These are phyloP conservation scores for Drosophila carrolli DNA, from an alignment of 1,140 invertebrate species.

Conservation along the genomic window DNA sequence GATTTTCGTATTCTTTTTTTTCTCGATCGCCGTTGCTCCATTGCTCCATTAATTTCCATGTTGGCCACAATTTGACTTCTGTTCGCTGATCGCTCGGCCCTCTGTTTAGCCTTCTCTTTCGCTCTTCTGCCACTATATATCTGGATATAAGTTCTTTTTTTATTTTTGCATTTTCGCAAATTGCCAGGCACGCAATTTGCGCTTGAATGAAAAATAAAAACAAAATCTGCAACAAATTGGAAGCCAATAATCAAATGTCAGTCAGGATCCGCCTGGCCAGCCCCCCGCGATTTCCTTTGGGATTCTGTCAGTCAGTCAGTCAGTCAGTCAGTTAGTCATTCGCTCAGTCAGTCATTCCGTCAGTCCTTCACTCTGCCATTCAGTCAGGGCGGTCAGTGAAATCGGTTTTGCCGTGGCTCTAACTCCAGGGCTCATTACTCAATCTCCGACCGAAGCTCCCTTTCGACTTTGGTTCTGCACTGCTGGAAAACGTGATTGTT, in stretches of 20 bases:
- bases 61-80: slow-evolving; percentile 82
- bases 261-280: slow-evolving; percentile 48
- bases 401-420: slow-evolving; percentile 8
- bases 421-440: slow-evolving; percentile 68
- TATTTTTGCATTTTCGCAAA: slow-evolving; percentile 57
- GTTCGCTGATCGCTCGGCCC: slow-evolving; percentile 46
- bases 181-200: slow-evolving; percentile 77
- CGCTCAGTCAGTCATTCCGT: slow-evolving; percentile 19
- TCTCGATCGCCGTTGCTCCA: slow-evolving; percentile 54
- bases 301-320: slow-evolving; percentile 18
- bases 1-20: slow-evolving; percentile 4
- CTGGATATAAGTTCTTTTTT: slow-evolving; percentile 5
- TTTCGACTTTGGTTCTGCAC: slow-evolving; percentile 3
- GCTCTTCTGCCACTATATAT: slow-evolving; percentile 6
- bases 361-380: slow-evolving; percentile 26
- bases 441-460: slow-evolving; percentile 36
- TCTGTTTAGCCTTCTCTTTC: slow-evolving; percentile 6
- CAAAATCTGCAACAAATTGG: slow-evolving; percentile 79
- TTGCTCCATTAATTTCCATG: slow-evolving; percentile 75
- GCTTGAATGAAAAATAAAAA: slow-evolving; percentile 39
- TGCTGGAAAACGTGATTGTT: neutral
- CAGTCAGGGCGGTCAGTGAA: slow-evolving; percentile 35
- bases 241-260: slow-evolving; percentile 85
- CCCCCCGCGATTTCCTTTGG: slow-evolving; percentile 28
- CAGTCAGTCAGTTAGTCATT: slow-evolving; percentile 17